Percentiles rank a stretch among this genome's conserved stretches.
Conservation (phyloP, 2,888 invertebrate genomes). For the Matsumyia berberina region DNA sequence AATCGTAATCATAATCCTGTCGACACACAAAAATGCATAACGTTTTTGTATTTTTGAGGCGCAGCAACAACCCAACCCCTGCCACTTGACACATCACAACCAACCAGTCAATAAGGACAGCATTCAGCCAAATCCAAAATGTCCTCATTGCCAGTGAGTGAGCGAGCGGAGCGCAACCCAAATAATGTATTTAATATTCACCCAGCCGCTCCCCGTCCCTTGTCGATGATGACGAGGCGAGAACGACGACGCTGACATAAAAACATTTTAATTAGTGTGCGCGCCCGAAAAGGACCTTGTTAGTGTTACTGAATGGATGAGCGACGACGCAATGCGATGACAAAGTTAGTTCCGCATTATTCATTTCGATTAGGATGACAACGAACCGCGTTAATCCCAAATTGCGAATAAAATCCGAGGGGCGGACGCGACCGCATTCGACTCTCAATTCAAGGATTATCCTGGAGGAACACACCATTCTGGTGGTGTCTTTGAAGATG, state of each 20-base stretch:
- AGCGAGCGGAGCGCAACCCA: slow-evolving; percentile 50
- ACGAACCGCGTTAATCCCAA: slow-evolving; percentile 58
- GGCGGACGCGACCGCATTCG: background rate
- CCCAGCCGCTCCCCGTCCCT: slow-evolving; percentile 27
- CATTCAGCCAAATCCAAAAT: slow-evolving; percentile 67
- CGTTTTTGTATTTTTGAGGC: slow-evolving; percentile 34
- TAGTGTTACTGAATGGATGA: slow-evolving; percentile 72
- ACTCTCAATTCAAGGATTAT: slow-evolving; percentile 7
- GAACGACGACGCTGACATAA: slow-evolving; percentile 59
- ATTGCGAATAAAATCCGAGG: slow-evolving; percentile 70
- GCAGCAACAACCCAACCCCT: slow-evolving; percentile 19
- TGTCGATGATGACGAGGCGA: slow-evolving; percentile 20
- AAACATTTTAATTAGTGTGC: slow-evolving; percentile 74
- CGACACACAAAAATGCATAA: slow-evolving; percentile 64
- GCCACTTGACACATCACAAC: slow-evolving; percentile 34
- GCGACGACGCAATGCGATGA: slow-evolving; percentile 52
- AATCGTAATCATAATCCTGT: slow-evolving; percentile 74
- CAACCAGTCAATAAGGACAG: slow-evolving; percentile 68
- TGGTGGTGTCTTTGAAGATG: slow-evolving; percentile 16
- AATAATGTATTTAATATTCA: slow-evolving; percentile 68
- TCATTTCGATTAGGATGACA: slow-evolving; percentile 74
- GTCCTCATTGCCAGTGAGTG: slow-evolving; percentile 68
- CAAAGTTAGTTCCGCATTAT: slow-evolving; percentile 71
- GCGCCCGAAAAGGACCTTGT: slow-evolving; percentile 64
- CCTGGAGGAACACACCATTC: slow-evolving; percentile 3